Evolutionary conservation across 2,888 invertebrate species (phyloP).

Genomic region (Dusona sp.): DNA sequence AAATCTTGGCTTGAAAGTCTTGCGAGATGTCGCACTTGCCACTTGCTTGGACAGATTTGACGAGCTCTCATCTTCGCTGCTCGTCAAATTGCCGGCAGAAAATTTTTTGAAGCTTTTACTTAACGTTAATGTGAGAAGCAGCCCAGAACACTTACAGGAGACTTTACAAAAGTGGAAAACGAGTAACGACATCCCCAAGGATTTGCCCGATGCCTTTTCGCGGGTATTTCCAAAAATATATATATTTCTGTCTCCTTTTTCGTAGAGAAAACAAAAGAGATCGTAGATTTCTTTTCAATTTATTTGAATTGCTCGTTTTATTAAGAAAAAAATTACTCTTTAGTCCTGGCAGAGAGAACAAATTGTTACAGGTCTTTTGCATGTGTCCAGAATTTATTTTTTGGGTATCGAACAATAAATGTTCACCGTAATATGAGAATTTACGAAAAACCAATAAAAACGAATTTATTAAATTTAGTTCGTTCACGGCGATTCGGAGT

Average conservation of each 20-base stretch:
- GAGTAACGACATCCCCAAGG: conserved; percentile 42
- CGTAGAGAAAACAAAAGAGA: neutral
- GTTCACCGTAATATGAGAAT: neutral
- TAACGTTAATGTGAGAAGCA: conserved; percentile 74
- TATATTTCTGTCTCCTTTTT: neutral
- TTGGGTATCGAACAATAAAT: neutral
- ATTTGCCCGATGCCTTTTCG: conserved; percentile 58
- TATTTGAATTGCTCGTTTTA: neutral
- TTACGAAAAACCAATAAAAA: neutral
- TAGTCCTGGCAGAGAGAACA: neutral
- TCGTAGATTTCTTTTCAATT: neutral
- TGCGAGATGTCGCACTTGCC: conserved; percentile 74
- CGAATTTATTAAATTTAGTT: conserved; percentile 38
- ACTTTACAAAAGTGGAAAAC: conserved; percentile 69
- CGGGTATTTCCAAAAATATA: conserved; percentile 51
- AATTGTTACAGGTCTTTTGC: no score
- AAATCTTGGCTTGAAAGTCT: conserved; percentile 72
- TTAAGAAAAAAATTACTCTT: neutral
- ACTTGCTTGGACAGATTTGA: conserved; percentile 76
- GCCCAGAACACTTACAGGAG: conserved; percentile 50
- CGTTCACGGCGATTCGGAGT: conserved; percentile 45
- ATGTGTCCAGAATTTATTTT: neutral
- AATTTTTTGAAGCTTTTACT: conserved; percentile 73
- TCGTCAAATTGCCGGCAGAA: conserved; percentile 67
- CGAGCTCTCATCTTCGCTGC: conserved; percentile 70